Base-by-base conservation (phyloP, 2,797 vertebrate genomes). In the Chaunax sp. region DNA sequence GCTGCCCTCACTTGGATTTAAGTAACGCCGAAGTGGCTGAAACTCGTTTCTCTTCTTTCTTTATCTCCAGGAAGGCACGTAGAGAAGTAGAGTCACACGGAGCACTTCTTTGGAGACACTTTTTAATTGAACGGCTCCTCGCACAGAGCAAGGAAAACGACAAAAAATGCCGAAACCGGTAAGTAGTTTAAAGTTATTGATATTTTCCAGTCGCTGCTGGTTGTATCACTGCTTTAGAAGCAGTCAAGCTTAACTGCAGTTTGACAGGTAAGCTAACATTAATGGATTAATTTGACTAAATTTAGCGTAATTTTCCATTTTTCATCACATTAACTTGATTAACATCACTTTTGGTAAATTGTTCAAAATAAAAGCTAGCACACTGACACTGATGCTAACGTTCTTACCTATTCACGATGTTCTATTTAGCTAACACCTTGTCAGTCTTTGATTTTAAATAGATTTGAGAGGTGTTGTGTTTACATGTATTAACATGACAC, bases 141-240 rank as follows among this genome's bases (percentile, higher is more conserved):
- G 30, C 50, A 35, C 43, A 76, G 69, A 69, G 69, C 49, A 64
- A 54, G 44, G 56, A 75, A 80, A 83, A 80, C 61, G 66, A 43
- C 41, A n/a, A 92, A n/a, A 89, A 62, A 94, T 94, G 93, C 93
- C 93, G 4, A 94, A 94, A 91, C 87, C 93, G 75, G 93, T 94
- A 64, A 91, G 92, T 81, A 12, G 2, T 2, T 68, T 75, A 1
- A 38, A 37, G 1, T 38, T 77, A 44, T 64, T 74, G 2, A 59
- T 19, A 26, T 58, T 72, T n/a, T 74, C 44, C 13, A 47, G 15
- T 51, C 15, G 16, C 6, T 26, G 13, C 10, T 64, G 20, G 11
- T 14, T 62, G 14, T 61, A 6, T 40, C 30, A 4, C 37, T 51
- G 16, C 8, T 52, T 49, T 46, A 51, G 2, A 23, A 18, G 3